Base-by-base conservation (phyloP, 2,888 invertebrate species). In the Andrena chrysosceles region DNA sequence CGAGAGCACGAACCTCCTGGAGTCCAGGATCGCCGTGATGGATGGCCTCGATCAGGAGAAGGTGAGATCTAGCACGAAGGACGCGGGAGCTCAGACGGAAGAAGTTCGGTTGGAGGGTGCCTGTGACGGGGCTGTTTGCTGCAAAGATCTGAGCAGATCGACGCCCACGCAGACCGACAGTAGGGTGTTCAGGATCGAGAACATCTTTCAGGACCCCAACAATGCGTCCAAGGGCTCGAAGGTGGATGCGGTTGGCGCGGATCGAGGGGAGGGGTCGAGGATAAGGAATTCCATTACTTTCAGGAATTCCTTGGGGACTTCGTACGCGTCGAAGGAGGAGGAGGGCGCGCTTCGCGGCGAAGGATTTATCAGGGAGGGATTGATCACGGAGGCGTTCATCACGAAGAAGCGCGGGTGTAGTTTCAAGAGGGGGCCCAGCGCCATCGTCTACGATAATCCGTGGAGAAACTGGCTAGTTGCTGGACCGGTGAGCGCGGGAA, bases 161-260 rank as follows among this genome's bases (percentile, higher is more conserved):
- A 86, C 83, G 20, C 74, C 75, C 1, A 77, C 82, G 60, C 92
- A 91, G 35, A 83, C 87, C n/a, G 92, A 92, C 54, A 83, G 82
- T 23, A 89, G 86, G 52, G 88, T 89, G 4, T 92, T 93, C 54
- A 89, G 91, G 68, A 91, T 92, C 69, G 91, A 92, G 68, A 92
- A 92, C 77, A 91, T 92, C 52, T 91, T 92, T 62, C 86, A 90
- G 42, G 90, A 91, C 62, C 87, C 90, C 23, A 85, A 77, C 31
- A 85, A 84, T 56, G 56, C 49, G 0, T 52, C 77, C 8, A 85
- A 79, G 56, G 74, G 23, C 42, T 60, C 85, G n/a, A 85, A 67
- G 20, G 73, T 81, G 13, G 85, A 89, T 29, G 82, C 76, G 16
- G 29, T 83, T 31, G 69, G 83, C 31, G 70, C 64, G 16, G 78